Conservation (phyloP, 2,113 vertebrate species). For the Proterorhinus semilunaris region DNA sequence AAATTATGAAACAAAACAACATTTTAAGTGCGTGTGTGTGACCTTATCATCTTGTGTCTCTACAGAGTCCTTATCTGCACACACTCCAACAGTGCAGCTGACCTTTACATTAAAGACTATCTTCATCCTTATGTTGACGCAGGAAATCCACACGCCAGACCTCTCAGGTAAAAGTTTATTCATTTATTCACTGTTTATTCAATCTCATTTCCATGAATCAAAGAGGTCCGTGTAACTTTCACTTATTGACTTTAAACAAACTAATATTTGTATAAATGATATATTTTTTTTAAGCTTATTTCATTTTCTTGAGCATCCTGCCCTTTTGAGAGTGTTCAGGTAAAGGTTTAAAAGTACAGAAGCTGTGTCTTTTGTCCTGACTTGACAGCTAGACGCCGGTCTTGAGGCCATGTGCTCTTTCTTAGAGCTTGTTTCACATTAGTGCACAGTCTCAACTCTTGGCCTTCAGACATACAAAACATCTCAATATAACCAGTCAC, state of each 20-base stretch:
- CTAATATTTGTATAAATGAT: too few species aligned
- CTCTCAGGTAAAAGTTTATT: slow-evolving; percentile 88
- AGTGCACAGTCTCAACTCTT: slow-evolving; percentile 18
- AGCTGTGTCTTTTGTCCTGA: slow-evolving; percentile 12
- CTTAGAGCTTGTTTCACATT: slow-evolving; percentile 41
- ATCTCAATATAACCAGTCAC: not conserved
- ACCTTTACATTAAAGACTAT: slow-evolving; percentile 99
- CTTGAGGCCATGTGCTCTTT: slow-evolving; percentile 20
- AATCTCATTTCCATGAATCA: not conserved
- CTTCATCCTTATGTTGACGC: slow-evolving; percentile 99
- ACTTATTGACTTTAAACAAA: too few species aligned
- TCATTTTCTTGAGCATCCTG: too few species aligned
- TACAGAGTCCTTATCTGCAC: slow-evolving; percentile 99
- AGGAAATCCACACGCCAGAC: slow-evolving; percentile 97
- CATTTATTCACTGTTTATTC: too few species aligned
- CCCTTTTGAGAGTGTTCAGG: too few species aligned
- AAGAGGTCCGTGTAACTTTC: too few species aligned
- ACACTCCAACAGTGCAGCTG: slow-evolving; percentile 99
- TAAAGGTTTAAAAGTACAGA: not conserved
- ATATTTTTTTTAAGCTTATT: too few species aligned
- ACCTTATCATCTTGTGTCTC: slow-evolving; percentile 45
- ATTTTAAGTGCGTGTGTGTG: not conserved
- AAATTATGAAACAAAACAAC: too few species aligned
- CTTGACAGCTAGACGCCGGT: slow-evolving; percentile 6
- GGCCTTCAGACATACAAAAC: not conserved